phyloP scores from a whole-genome alignment of 2,113 vertebrate genomes.

The Taxidea taxus region DNA sequence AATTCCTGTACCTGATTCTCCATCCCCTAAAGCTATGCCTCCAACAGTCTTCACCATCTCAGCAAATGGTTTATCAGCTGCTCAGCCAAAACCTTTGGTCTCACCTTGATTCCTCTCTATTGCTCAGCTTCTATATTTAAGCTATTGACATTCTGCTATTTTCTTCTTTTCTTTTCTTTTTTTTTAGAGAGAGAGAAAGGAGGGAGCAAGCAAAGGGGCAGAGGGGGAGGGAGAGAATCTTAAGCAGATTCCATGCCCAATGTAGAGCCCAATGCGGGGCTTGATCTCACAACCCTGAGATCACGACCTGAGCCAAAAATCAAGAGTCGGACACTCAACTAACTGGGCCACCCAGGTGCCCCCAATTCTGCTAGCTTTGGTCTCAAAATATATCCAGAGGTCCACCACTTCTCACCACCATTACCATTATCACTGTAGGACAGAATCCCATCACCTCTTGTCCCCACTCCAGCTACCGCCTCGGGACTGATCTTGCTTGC shows the following conservation, averaged over 20 bases:
- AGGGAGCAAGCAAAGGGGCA: no score
- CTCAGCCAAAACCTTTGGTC: neutral
- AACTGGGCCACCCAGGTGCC: neutral
- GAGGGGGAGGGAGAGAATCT: no score
- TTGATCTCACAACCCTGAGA: no score
- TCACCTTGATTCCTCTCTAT: neutral
- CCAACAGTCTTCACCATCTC: neutral
- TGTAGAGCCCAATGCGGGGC: no score
- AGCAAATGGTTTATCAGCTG: neutral
- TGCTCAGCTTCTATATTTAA: neutral
- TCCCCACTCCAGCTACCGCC: no score
- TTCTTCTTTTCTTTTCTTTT: no score
- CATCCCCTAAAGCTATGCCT: neutral
- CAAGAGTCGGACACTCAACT: neutral
- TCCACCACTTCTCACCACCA: neutral
- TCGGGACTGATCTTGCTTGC: neutral
- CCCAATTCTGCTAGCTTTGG: neutral
- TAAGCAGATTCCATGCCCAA: no score
- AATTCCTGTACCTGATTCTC: neutral
- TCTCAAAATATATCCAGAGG: neutral
- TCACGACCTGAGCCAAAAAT: no score
- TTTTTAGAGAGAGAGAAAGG: no score
- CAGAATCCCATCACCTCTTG: neutral
- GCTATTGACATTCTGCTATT: neutral
- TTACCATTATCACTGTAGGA: neutral